Evolutionary conservation across 2,888 invertebrate species (phyloP), one percentile per base, ranked within the genome.

Genomic region (Dione juno): DNA sequence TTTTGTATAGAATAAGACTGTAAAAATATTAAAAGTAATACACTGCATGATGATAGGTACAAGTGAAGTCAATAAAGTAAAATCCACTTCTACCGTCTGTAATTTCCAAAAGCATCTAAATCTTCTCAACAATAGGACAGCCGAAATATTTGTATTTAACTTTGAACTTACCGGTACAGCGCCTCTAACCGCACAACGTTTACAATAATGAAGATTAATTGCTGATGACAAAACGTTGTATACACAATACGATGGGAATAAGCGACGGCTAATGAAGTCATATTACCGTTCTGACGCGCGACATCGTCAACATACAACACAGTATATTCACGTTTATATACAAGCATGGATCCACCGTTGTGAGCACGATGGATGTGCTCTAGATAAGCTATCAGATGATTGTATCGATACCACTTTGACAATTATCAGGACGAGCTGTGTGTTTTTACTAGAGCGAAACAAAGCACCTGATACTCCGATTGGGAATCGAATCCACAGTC

Each of bases 151-250:
- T 52, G 50, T 64, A 11, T 63, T 54, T 57, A 48, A 40, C 28
- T 48, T 63, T 48, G 45, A 69, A 66, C 57, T 66, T 57, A 69
- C 63, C 70, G 63, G 50, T 64, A 40, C 66, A 50, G 66, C 66
- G 63, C 68, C 57, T 63, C 81, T 80, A 85, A 86, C 88, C 89
- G 83, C 88, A 88, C 84, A 67, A 69, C 84, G 85, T 87, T 83
- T 83, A 86, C 83, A 85, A 87, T 91, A 91, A 91, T 91, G 89
- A 90, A 90, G 92, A 92, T 92, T 90, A 91, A 92, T 89, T 86
- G 88, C 84, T 82, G 82, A 80, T 80, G 80, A 83, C 83, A 83
- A 80, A 81, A 72, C 61, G 66, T 61, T 73, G 68, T 66, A 58
- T 63, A 84, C 82, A 80, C 83, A 76, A 75, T 74, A 66, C 68